These are phyloP conservation scores for Chrysaora quinquecirrha DNA, from an alignment of 30 jellyfish, hydroid and myxozoan genomes.

Conservation along the genomic window DNA sequence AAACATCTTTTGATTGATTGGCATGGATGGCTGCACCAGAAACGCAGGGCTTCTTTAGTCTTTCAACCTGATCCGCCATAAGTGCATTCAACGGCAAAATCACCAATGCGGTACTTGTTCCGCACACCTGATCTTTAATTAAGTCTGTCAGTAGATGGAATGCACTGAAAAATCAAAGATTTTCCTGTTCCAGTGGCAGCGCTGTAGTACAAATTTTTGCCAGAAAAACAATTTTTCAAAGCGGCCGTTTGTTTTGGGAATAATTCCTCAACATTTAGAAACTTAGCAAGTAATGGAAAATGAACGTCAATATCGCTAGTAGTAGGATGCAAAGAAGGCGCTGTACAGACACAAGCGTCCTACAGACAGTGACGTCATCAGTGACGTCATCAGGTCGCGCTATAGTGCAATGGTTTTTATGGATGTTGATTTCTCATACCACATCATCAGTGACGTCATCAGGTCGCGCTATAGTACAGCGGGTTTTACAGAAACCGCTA, in stretches of 20 bases:
- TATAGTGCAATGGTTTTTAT: too few relatives aligned
- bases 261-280: background rate
- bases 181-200: background rate
- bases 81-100: constrained; percentile 35
- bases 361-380: too few relatives aligned
- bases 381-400: too few relatives aligned
- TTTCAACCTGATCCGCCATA: constrained; percentile 35
- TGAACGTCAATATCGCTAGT: background rate
- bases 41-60: constrained; percentile 10
- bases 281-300: background rate
- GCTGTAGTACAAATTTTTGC: background rate
- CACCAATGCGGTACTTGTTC: constrained; percentile 17
- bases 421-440: too few relatives aligned
- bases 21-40: constrained; percentile 18
- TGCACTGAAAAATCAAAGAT: constrained; percentile 32
- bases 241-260: background rate
- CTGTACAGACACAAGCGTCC: too few relatives aligned
- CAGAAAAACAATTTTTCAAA: background rate
- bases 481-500: too few relatives aligned
- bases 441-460: too few relatives aligned
- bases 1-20: constrained; percentile 7
- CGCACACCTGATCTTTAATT: constrained; percentile 8
- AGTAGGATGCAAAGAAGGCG: too few relatives aligned
- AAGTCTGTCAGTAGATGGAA: constrained; percentile 8
- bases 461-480: too few relatives aligned